These are phyloP conservation scores for Cladopsammia gracilis DNA, from an alignment of 64 coral and sea anemone species.

Conservation along the genomic window DNA sequence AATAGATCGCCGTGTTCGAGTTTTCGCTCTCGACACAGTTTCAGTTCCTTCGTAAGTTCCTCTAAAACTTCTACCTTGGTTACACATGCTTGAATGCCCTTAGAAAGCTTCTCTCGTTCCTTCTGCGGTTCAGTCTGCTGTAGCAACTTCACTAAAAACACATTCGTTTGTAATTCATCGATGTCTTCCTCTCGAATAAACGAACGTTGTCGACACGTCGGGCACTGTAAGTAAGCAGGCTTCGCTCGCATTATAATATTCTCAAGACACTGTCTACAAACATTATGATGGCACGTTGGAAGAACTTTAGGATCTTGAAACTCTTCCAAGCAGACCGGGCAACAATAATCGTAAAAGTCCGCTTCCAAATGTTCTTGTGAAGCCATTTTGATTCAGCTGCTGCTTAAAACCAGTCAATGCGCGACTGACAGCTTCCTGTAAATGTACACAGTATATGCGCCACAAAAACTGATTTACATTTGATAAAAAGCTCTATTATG, in stretches of 20 bases:
- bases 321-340: slow-evolving; percentile 67
- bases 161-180: slow-evolving; percentile 29
- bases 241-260: slow-evolving; percentile 72
- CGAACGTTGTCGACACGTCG: slow-evolving; percentile 61
- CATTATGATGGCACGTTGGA: slow-evolving; percentile 67
- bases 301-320: slow-evolving; percentile 74
- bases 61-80: slow-evolving; percentile 72
- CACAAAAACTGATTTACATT: slow-evolving; percentile 3
- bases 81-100: slow-evolving; percentile 67
- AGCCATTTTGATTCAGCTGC: slow-evolving; percentile 15
- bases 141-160: slow-evolving; percentile 18
- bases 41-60: slow-evolving; percentile 76
- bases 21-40: slow-evolving; percentile 68
- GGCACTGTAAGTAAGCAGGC: slow-evolving; percentile 55
- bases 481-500: slow-evolving; percentile 28
- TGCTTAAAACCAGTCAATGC: neutral
- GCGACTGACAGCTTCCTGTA: neutral
- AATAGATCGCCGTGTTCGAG: slow-evolving; percentile 51
- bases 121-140: slow-evolving; percentile 19
- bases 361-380: neutral
- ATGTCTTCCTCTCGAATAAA: slow-evolving; percentile 34
- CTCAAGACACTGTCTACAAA: slow-evolving; percentile 67
- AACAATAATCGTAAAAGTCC: slow-evolving; percentile 36
- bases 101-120: slow-evolving; percentile 48
- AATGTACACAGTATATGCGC: neutral